Evolutionary conservation across 1,140 invertebrate genomes (phyloP).

Genomic region (Helicoverpa armigera): DNA sequence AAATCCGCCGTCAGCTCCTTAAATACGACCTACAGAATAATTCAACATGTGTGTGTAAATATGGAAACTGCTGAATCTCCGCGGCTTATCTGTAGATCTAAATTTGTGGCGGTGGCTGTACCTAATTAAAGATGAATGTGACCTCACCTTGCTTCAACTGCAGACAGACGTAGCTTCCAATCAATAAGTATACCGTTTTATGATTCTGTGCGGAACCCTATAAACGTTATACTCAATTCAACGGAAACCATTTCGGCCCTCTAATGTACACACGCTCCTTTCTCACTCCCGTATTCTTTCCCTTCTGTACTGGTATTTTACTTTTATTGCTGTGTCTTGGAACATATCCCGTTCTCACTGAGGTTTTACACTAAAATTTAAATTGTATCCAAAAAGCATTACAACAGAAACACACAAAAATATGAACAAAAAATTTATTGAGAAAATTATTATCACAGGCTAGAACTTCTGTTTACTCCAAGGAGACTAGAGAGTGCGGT

Average conservation of each 20-base stretch:
- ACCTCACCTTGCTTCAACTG: slow-evolving; percentile 21
- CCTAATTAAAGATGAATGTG: slow-evolving; percentile 31
- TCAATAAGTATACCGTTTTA: slow-evolving; percentile 50
- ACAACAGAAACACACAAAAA: slow-evolving; percentile 56
- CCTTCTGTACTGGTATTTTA: slow-evolving; percentile 70
- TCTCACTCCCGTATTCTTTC: slow-evolving; percentile 65
- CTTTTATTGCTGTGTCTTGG: slow-evolving; percentile 76
- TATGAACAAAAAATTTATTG: slow-evolving; percentile 45
- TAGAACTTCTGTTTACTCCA: slow-evolving; percentile 40
- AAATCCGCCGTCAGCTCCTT: too few relatives aligned
- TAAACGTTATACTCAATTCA: slow-evolving; percentile 56
- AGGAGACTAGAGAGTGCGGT: slow-evolving; percentile 60
- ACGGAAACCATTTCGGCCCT: slow-evolving; percentile 52
- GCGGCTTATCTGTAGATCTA: neutral
- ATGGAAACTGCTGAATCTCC: neutral
- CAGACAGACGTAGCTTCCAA: slow-evolving; percentile 32
- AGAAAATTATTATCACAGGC: slow-evolving; percentile 27
- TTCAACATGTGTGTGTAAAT: too few relatives aligned
- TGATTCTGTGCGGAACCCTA: slow-evolving; percentile 35
- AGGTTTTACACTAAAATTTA: slow-evolving; percentile 68
- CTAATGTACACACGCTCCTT: slow-evolving; percentile 56
- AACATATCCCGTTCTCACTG: slow-evolving; percentile 71
- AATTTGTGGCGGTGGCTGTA: neutral
- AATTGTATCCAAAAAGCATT: slow-evolving; percentile 66
- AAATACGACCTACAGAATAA: too few relatives aligned